phyloP scores from a whole-genome alignment of 2,113 vertebrate genomes.

The Mirza zaza region DNA sequence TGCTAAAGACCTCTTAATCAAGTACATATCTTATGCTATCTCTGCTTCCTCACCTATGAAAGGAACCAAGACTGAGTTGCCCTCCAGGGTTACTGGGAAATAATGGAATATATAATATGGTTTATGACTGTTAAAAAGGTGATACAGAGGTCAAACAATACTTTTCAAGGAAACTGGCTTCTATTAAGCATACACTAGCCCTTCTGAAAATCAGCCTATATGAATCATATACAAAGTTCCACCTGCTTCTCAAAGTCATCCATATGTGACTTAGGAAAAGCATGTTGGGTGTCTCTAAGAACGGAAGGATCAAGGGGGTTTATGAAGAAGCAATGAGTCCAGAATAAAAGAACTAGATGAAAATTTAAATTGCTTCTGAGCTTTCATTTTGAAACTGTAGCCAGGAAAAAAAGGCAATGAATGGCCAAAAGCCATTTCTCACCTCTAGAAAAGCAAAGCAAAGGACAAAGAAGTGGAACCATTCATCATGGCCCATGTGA shows the following conservation, averaged over 20 bases:
- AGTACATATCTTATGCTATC: neutral
- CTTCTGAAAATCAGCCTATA: neutral
- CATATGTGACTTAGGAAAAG: neutral
- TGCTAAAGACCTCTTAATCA: constrained; percentile 35
- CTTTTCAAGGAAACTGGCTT: constrained; percentile 43
- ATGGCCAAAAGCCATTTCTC: neutral
- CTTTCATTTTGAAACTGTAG: constrained; percentile 43
- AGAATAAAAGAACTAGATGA: neutral
- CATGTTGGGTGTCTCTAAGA: neutral
- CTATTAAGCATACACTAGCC: neutral
- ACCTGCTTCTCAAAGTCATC: neutral
- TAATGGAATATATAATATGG: neutral
- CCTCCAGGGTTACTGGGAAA: constrained; percentile 49
- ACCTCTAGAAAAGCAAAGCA: constrained; percentile 8
- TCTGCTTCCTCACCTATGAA: constrained; percentile 19
- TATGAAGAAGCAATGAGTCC: neutral
- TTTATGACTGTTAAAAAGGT: constrained; percentile 43
- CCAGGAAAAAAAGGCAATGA: constrained; percentile 25
- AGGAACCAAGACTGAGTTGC: neutral
- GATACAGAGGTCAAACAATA: neutral
- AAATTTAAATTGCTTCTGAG: constrained; percentile 39
- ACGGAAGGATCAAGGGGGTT: neutral
- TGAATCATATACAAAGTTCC: neutral
- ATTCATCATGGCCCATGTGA: neutral
- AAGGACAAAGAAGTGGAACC: neutral